These are phyloP conservation scores for Dissostichus mawsoni DNA, from an alignment of 2,113 vertebrate species.

Conservation along the genomic window DNA sequence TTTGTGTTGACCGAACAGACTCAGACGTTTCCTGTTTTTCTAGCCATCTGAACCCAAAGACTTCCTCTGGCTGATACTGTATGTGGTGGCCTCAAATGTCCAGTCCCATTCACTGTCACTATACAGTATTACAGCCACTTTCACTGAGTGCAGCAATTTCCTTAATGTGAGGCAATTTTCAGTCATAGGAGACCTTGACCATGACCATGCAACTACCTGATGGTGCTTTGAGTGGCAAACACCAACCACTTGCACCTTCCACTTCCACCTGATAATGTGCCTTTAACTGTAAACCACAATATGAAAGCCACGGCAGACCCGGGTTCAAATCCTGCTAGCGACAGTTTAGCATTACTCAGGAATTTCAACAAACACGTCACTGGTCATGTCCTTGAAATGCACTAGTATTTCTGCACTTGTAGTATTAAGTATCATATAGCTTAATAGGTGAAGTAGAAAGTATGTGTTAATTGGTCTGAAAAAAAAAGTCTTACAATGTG, in stretches of 20 bases:
- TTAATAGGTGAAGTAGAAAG: not conserved
- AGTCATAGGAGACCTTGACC: conserved; percentile 2
- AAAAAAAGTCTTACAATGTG: too few species aligned
- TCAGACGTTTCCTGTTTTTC: conserved; percentile 65
- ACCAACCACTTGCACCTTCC: not conserved
- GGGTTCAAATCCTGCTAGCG: not conserved
- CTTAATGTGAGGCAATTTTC: conserved; percentile 9
- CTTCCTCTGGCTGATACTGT: conserved; percentile 40
- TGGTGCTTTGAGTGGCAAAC: not conserved
- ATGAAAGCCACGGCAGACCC: not conserved
- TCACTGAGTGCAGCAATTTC: conserved; percentile 13
- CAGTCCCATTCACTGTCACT: not conserved
- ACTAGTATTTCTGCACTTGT: not conserved
- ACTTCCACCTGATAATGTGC: not conserved
- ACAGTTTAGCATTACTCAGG: not conserved
- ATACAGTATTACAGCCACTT: not conserved
- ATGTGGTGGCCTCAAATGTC: conserved; percentile 29
- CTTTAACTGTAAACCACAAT: not conserved
- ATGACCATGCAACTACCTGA: not conserved
- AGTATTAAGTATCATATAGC: not conserved
- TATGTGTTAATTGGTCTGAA: not conserved
- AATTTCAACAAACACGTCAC: conserved; percentile 4
- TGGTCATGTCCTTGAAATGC: not conserved
- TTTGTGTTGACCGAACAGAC: conserved; percentile 53
- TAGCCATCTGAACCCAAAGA: conserved; percentile 39